Evolutionary conservation across 2,797 vertebrate species (phyloP), one percentile per base, ranked within the genome.

Genomic region (Phalanger gymnotis): DNA sequence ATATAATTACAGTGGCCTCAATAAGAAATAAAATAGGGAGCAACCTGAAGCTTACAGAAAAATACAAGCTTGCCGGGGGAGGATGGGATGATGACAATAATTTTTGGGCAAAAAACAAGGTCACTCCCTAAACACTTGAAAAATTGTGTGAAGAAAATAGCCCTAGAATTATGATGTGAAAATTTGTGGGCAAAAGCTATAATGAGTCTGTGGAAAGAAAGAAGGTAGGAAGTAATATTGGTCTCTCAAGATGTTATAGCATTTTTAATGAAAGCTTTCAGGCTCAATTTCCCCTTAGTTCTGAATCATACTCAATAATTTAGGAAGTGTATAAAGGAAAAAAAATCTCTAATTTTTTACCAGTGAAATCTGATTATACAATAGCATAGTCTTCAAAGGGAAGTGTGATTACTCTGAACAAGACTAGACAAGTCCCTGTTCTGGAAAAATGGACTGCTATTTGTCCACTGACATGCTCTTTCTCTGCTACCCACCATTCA

Each of bases 231-330:
- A 81, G 51, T 40, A 95, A 97, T 91, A 47, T 0, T 5, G 16
- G 93, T n/a, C 58, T 94, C 96, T 93, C 90, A 66, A 93, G 91
- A 92, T 54, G n/a, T 52, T 55, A 54, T 1, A 87, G 90, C 54
- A 55, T 90, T 91, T 94, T 96, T 61, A 95, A 94, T 53, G 92
- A 92, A 53, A 51, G 28, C 14, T 92, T 95, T 40, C 0, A 14
- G 73, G 27, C 25, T 91, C 92, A 30, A 9, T 61, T 95, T 47
- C 28, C 2, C 58, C 40, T 31, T 31, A 93, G 54, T 66, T 94
- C 54, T n/a, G 52, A 90, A 91, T 73, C 31, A 91, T 95, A 96
- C 66, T 47, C 56, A 95, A 19, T 95, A 73, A 90, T 95, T 94
- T 73, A 92, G 55, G 90, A 95, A 92, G 34, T 92, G 5, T 73